Evolutionary conservation across 2,888 invertebrate species (phyloP).

Genomic region (Gymnosoma rotundatum): DNA sequence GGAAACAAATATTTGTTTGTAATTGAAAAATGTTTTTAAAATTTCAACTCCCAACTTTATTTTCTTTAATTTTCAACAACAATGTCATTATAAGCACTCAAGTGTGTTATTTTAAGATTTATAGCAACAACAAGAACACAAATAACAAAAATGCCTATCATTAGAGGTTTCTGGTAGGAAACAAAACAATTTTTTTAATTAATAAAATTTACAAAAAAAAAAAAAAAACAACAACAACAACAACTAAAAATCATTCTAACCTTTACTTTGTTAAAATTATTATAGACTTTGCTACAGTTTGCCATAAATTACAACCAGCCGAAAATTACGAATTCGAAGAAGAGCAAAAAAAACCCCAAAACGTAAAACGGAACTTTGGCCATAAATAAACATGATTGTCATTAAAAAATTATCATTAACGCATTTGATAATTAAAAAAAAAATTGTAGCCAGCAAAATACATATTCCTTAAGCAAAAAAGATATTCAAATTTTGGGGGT

Average conservation of each 20-base stretch:
- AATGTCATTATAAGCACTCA: conserved; percentile 61
- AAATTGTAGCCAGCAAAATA: conserved; percentile 69
- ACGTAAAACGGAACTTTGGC: conserved; percentile 67
- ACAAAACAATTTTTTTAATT: conserved; percentile 66
- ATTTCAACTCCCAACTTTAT: conserved; percentile 44
- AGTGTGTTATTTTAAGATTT: conserved; percentile 71
- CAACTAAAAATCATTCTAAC: conserved; percentile 15
- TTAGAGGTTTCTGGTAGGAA: conserved; percentile 42
- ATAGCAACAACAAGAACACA: conserved; percentile 44
- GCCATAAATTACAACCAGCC: conserved; percentile 73
- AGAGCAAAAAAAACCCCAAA: conserved; percentile 25
- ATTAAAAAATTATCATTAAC: conserved; percentile 79
- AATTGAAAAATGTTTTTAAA: conserved; percentile 69
- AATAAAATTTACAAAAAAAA: conserved; percentile 58
- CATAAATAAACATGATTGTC: conserved; percentile 66
- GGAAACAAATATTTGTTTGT: conserved; percentile 70
- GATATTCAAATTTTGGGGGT: conserved; percentile 76
- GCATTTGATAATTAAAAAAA: conserved; percentile 80
- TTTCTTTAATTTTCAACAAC: conserved; percentile 10
- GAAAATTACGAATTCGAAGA: conserved; percentile 62
- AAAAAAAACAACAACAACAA: neutral
- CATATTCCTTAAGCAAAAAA: conserved; percentile 33
- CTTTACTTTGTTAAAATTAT: conserved; percentile 71
- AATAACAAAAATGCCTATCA: conserved; percentile 28
- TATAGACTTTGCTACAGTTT: conserved; percentile 59